Conservation (phyloP, 2,888 invertebrate genomes). For the Trissolcus japonicus region DNA sequence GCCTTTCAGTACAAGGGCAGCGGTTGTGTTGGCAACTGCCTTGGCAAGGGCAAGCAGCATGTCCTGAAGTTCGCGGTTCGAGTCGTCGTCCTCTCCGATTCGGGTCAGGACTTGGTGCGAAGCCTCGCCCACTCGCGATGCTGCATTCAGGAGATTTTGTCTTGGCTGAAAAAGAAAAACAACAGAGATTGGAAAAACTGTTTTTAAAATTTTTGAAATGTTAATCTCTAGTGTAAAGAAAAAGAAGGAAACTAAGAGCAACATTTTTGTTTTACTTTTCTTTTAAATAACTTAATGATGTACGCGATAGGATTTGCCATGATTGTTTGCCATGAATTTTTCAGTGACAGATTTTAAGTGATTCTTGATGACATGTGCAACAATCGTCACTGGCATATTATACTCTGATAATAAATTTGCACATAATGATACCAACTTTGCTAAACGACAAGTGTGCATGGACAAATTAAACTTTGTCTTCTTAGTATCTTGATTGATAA, state of each 20-base stretch:
- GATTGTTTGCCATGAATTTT: no score
- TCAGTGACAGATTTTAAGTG: no score
- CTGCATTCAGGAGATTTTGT: slow-evolving; percentile 95
- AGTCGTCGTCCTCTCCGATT: slow-evolving; percentile 93
- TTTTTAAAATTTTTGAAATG: neutral
- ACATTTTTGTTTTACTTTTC: no score
- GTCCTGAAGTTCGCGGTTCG: slow-evolving; percentile 90
- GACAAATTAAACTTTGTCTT: neutral
- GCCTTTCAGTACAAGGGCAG: slow-evolving; percentile 95
- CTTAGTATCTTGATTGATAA: neutral
- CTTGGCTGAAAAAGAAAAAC: slow-evolving; percentile 81
- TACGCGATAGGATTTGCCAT: no score
- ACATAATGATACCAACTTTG: no score
- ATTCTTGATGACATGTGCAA: no score
- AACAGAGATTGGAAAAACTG: no score
- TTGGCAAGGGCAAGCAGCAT: slow-evolving; percentile 95
- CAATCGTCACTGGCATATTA: no score
- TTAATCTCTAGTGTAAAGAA: neutral
- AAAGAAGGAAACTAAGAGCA: no score
- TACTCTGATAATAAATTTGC: no score
- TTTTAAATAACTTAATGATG: no score
- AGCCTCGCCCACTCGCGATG: slow-evolving; percentile 97
- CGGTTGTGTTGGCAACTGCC: slow-evolving; percentile 98
- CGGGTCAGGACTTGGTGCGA: slow-evolving; percentile 94
- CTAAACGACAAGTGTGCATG: no score